A percentile compares a stretch with the other conserved stretches of the same genome.
phyloP scores from a whole-genome alignment of 2,113 vertebrate genomes.

The Oncorhynchus mykiss region DNA sequence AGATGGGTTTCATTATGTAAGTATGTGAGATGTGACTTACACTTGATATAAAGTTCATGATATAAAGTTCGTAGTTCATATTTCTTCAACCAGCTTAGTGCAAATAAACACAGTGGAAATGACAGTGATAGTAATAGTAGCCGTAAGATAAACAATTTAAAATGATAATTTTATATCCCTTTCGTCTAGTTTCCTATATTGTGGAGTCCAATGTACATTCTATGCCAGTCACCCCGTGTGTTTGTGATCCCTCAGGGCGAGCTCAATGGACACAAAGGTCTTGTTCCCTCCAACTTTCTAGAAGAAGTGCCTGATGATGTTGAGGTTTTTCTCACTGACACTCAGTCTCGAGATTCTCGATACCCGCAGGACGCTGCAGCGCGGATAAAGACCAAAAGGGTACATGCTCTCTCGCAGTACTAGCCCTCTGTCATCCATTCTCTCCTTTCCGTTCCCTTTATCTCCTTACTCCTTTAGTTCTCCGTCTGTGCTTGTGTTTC shows the following conservation, averaged over 20 bases:
- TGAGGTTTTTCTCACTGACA: slow-evolving; percentile 93
- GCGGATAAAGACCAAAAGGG: slow-evolving; percentile 93
- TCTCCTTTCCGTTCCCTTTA: slow-evolving; percentile 59
- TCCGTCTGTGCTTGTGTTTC: slow-evolving; percentile 65
- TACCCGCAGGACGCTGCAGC: slow-evolving; percentile 79
- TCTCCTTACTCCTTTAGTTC: slow-evolving; percentile 55
- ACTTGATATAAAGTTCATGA: not conserved
- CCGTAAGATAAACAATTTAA: not conserved
- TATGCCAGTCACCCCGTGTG: slow-evolving; percentile 8
- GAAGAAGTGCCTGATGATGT: slow-evolving; percentile 99
- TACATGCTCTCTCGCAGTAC: slow-evolving; percentile 83
- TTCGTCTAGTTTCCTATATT: too few species aligned
- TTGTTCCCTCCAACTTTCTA: slow-evolving; percentile 98
- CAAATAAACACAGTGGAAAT: too few species aligned
- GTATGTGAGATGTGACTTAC: slow-evolving; percentile 56
- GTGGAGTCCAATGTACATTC: not conserved
- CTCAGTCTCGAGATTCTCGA: slow-evolving; percentile 78
- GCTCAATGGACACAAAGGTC: slow-evolving; percentile 95
- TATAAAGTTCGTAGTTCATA: too few species aligned
- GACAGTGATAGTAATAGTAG: not conserved
- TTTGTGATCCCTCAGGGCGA: slow-evolving; percentile 79
- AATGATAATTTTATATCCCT: not conserved
- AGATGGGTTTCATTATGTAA: slow-evolving; percentile 98
- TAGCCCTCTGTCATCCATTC: slow-evolving; percentile 75
- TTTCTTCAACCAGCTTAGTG: too few species aligned